Conservation (phyloP, 2,113 vertebrate genomes). For the Diadophis punctatus region DNA sequence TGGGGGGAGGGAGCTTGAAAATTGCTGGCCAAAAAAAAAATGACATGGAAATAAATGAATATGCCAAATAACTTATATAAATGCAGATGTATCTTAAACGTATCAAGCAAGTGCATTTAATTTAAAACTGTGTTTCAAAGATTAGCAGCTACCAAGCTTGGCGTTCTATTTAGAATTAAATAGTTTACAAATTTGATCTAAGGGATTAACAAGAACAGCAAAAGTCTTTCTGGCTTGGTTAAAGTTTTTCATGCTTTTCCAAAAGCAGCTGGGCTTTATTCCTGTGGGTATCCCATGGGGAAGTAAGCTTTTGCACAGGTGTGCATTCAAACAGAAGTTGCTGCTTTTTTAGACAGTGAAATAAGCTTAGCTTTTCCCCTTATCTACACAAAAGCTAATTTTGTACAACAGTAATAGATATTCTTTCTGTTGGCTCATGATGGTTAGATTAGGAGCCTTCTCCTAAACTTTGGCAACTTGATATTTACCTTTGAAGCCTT, state of each 20-base stretch:
- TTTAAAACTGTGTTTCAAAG: background rate
- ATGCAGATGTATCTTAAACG: background rate
- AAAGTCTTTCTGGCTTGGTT: background rate
- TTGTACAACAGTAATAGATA: background rate
- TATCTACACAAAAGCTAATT: background rate
- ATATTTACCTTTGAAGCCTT: background rate
- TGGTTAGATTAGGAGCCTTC: background rate
- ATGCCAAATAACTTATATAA: slow-evolving; percentile 7
- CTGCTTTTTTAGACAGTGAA: background rate
- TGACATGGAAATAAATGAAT: background rate
- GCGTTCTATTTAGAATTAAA: background rate
- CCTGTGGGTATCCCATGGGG: background rate
- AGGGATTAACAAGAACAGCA: background rate
- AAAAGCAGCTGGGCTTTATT: background rate
- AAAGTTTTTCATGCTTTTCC: background rate
- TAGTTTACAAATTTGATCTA: background rate
- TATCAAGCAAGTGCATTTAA: background rate
- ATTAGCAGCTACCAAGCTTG: background rate
- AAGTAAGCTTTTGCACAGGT: background rate
- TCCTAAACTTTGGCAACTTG: background rate
- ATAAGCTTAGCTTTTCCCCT: background rate
- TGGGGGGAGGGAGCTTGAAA: no score
- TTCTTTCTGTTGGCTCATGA: background rate
- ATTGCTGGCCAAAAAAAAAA: background rate
- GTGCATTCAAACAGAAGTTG: background rate